Percentiles rank a stretch among this genome's conserved stretches.
Evolutionary conservation across 1,140 invertebrate species (phyloP).

Genomic region (Drosophila pseudoananassae): DNA sequence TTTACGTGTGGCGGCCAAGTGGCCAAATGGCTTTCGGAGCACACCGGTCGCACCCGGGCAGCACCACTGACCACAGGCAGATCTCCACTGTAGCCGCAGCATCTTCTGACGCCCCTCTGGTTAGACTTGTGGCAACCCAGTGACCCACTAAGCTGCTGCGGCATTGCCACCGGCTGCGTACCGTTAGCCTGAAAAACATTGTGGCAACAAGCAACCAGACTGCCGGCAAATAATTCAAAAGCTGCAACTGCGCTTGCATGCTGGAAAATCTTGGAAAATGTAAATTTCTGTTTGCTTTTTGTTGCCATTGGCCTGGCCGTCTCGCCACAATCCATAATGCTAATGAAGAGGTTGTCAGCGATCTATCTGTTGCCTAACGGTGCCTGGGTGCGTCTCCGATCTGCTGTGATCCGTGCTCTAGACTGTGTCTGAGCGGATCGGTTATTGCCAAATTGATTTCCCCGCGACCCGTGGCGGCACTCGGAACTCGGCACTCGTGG

Average conservation of each 20-base stretch:
- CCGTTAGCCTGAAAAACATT: constrained; percentile 64
- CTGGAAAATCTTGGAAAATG: constrained; percentile 60
- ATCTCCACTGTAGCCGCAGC: constrained; percentile 10
- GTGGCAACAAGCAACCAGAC: constrained; percentile 44
- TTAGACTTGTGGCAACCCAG: constrained; percentile 67
- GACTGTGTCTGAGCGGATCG: constrained; percentile 11
- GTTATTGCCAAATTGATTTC: constrained; percentile 71
- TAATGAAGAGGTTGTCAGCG: constrained; percentile 68
- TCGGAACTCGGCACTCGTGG: constrained; percentile 19
- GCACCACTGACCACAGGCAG: constrained; percentile 31
- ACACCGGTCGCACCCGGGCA: neutral
- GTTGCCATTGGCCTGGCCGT: constrained; percentile 4
- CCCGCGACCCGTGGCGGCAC: constrained; percentile 31
- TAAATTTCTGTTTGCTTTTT: constrained; percentile 58
- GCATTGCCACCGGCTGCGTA: constrained; percentile 55
- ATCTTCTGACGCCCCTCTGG: constrained; percentile 16
- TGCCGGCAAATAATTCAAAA: constrained; percentile 58
- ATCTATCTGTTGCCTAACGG: constrained; percentile 60
- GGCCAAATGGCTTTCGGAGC: constrained; percentile 30
- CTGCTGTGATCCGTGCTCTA: constrained; percentile 9
- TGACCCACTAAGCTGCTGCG: constrained; percentile 67
- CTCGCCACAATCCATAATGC: constrained; percentile 67
- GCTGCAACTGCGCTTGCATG: constrained; percentile 48
- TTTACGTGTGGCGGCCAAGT: constrained; percentile 57
- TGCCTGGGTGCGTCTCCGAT: constrained; percentile 32